Evolutionary conservation across 2,888 invertebrate genomes (phyloP).

Genomic region (Platypus cylindrus): DNA sequence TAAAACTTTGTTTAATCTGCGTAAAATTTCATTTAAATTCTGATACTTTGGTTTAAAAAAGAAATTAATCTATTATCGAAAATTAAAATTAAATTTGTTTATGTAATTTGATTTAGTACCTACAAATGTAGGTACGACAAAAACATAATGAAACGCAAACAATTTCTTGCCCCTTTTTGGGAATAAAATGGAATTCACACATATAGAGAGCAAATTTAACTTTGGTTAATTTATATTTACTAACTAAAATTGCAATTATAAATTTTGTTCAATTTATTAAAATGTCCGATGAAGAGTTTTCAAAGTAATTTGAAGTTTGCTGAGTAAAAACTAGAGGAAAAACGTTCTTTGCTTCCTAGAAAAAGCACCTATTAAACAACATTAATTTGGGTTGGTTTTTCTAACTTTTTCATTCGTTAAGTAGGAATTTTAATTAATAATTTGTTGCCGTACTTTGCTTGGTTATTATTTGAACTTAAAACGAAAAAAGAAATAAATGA

Average conservation of each 20-base stretch:
- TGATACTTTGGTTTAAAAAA: background rate
- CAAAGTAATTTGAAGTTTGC: constrained; percentile 1
- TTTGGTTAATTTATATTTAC: too few relatives aligned
- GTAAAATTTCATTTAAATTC: constrained; percentile 1
- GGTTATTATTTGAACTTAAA: too few relatives aligned
- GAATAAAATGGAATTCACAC: too few relatives aligned
- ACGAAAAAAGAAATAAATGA: too few relatives aligned
- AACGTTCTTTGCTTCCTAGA: constrained; percentile 2
- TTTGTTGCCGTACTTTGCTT: too few relatives aligned
- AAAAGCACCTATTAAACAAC: constrained; percentile 6
- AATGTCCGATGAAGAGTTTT: constrained; percentile 1
- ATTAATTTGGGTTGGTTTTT: constrained; percentile 7
- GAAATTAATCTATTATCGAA: constrained; percentile 1
- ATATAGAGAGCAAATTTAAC: too few relatives aligned
- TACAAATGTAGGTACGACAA: background rate
- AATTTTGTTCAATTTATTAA: constrained; percentile 3
- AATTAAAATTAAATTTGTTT: constrained; percentile 2
- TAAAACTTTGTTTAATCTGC: constrained; percentile 5
- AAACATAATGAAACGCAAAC: too few relatives aligned
- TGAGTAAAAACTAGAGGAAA: background rate
- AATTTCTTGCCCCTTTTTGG: too few relatives aligned
- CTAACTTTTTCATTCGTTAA: constrained; percentile 7
- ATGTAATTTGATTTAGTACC: background rate
- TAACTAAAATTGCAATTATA: background rate
- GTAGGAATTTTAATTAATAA: constrained; percentile 10